Base-by-base conservation (phyloP, 2,113 vertebrate species). In the Apaloderma vittatum region DNA sequence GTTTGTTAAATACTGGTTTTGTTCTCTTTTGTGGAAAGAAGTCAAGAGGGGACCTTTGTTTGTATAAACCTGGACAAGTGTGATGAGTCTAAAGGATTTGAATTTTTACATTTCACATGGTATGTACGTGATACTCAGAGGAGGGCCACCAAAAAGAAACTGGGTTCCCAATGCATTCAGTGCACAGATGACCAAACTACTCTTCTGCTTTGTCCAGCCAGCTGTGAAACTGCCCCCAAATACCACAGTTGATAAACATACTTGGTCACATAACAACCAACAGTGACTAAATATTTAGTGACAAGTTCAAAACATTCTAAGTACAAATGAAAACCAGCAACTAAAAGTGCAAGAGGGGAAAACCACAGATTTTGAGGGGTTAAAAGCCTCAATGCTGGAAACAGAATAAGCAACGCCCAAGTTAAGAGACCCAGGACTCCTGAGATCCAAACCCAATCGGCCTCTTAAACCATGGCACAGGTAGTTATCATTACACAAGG, bases 281-380 rank as follows among this genome's bases (percentile, higher is more conserved):
- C 23, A 46, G 8, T 2, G 0, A 54, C 55, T 36, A 37, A 30
- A 52, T 1, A 48, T 0, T 23, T 54, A 45, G 14, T 6, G 9
- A 12, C 0, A 9, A 43, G 6, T 15, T 43, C 58, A 18, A n/a
- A 85, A 37, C 26, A 43, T 12, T 36, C 12, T 11, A 18, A 45
- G 7, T 16, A n/a, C 12, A 68, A 65, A 34, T 5, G 8, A n/a
- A 70, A 88, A 86, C 29, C 3, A 4, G 0, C 29, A 71, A 36
- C 10, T 22, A 26, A 62, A 80, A 49, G 40, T 10, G 40, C 29
- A 72, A 66, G 57, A 45, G 54, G 26, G 21, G 9, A 36, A 84
- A 61, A 68, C 6, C 21, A 3, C 12, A 52, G 14, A 45, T 43
- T 70, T 20, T 8, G 2, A 3, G 2, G 0, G 8, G 37, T 59